Evolutionary conservation across 2,797 vertebrate species (phyloP), one percentile per base, ranked within the genome.

Genomic region (Gadopsis marmoratus): DNA sequence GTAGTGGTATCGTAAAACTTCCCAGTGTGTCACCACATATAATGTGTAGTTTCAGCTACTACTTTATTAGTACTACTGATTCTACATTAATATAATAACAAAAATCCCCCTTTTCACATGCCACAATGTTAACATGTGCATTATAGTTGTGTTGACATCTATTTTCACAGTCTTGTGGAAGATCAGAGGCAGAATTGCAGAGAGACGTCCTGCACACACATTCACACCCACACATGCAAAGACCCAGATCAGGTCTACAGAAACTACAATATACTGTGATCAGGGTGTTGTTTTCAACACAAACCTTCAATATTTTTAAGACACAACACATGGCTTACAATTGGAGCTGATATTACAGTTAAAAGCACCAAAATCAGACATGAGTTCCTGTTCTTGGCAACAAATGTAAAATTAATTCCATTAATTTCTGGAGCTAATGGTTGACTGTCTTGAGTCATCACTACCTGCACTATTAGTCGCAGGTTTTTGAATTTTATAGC

Each of bases 311-410:
- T n/a, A 39, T 26, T 47, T 53, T 16, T 39, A 45, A 75, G 35
- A 59, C n/a, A 53, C 41, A 37, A 47, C 41, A 70, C 29, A 59
- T 39, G 61, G 29, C 37, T 63, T 47, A 33, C 19, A 53, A 26
- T 23, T 58, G 51, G 29, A 53, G 31, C 54, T 60, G 43, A 33
- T 13, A 50, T 53, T 7, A 50, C 17, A 45, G 33, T 47, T 60
- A 48, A 59, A 63, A 74, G 66, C 65, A 78, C n/a, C 74, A 12
- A 12, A 60, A 53, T 66, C 41, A 74, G 51, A 58, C 48, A 29
- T 21, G 16, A 35, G 12, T 21, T 72, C 26, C 19, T 26, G 4
- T 50, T 55, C 17, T 48, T 26, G n/a, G 64, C 45, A 56, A 48
- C 21, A 78, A 55, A 62, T 45, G 10, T 70, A 1, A 78, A 43